Base-by-base conservation (phyloP, 1,140 invertebrate genomes). In the Branchinecta lynchi region DNA sequence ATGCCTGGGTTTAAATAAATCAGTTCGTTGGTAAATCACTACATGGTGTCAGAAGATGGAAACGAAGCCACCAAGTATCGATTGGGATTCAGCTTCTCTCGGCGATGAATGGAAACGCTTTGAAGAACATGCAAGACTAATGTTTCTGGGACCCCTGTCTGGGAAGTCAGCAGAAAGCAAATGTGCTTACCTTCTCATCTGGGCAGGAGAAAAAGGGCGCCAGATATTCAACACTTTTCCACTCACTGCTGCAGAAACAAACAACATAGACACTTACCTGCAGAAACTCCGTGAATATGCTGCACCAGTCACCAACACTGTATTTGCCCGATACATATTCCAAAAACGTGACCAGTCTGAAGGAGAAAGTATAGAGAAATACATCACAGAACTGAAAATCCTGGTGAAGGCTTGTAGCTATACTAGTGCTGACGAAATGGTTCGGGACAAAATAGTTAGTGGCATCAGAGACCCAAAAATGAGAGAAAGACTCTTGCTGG, bases 31-130 rank as follows among this genome's bases (percentile, higher is more conserved):
- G n/a, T 15, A 15, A 60, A 60, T 15, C 17, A 6, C 51, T 60
- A 60, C 51, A 60, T 60, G 51, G 51, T 60, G 51, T 60, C 51
- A 60, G 17, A 60, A 60, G 51, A 60, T 60, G 51, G 51, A 60
- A 1, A 6, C 51, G 2, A 6, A 60, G 6, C 1, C 51, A 6
- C 51, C 51, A 15, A 60, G 51, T 3, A 60, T 60, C 51, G 6
- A 20, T 20, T 60, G 51, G 51, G 6, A 6, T 6, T 60, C 17
- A 6, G 51, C 1, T 60, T 3, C 1, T 60, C 51, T 60, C 2
- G 51, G 6, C 1, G 1, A 2, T 6, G 51, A 60, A 60, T 60
- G 51, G 51, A 60, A 2, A 6, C 1, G 6, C 2, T 60, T 60
- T 60, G 51, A 60, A 60, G 6, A 60, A 2, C 51, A 60, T 60